Conservation (phyloP, 2,797 vertebrate genomes). For the Esox masquinongy region DNA sequence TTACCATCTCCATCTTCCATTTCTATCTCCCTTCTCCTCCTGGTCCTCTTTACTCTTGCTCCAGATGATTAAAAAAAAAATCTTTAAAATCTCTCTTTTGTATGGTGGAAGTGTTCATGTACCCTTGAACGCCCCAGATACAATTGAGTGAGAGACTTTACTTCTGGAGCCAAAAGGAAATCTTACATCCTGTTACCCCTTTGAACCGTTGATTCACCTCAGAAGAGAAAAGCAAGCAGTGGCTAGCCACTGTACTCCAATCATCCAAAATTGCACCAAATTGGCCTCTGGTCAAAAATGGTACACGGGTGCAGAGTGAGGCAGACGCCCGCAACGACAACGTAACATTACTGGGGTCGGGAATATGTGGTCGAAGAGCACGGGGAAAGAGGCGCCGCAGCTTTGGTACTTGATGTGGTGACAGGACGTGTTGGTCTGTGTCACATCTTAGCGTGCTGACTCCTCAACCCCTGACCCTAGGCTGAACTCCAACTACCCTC, state of each 20-base stretch:
- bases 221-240: conserved; percentile 50
- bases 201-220: conserved; percentile 50
- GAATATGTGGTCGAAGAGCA: background rate
- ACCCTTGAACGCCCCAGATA: conserved; percentile 75
- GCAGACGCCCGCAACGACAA: background rate
- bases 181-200: conserved; percentile 75
- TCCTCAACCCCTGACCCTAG: conserved; percentile 34
- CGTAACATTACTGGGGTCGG: background rate
- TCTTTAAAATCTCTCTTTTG: conserved; percentile 53
- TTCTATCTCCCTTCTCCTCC: too few relatives aligned
- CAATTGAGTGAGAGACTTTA: conserved; percentile 71
- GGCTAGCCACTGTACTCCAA: background rate
- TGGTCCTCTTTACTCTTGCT: too few relatives aligned
- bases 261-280: too few relatives aligned
- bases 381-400: background rate
- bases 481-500: conserved; percentile 33
- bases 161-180: conserved; percentile 69
- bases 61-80: too few relatives aligned
- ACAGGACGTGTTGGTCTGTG: background rate
- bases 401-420: background rate
- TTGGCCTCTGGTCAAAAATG: background rate
- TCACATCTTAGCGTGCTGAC: conserved; percentile 31
- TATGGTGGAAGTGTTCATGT: conserved; percentile 57
- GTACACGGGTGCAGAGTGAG: background rate
- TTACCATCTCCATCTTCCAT: too few relatives aligned